Conservation (phyloP, 1,140 invertebrate species). For the Tetragonula clypearis region DNA sequence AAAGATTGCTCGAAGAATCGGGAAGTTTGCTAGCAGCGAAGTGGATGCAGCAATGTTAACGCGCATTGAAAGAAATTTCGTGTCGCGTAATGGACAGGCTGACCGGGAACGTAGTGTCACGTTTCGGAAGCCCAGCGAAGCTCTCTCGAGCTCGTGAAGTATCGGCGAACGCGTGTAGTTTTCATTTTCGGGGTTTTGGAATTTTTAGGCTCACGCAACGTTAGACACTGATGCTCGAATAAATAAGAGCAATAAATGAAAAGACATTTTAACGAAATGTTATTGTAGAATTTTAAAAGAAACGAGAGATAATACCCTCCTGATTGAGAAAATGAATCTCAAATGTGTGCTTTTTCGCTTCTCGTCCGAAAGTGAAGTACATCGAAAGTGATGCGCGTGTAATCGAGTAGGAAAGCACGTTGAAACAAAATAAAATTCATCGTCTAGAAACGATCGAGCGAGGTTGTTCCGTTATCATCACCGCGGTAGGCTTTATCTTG, state of each 20-base stretch:
- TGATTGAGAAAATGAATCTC: too few species aligned
- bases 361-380: too few species aligned
- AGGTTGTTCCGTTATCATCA: constrained; percentile 12
- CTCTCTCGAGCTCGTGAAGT: constrained; percentile 32
- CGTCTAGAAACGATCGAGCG: neutral
- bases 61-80: constrained; percentile 22
- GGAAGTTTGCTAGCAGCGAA: neutral
- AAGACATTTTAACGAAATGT: too few species aligned
- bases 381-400: too few species aligned
- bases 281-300: too few species aligned
- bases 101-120: constrained; percentile 33
- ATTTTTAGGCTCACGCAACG: neutral
- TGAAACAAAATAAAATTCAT: constrained; percentile 9
- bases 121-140: constrained; percentile 40
- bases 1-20: neutral
- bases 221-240: too few species aligned
- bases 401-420: too few species aligned
- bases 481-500: constrained; percentile 33
- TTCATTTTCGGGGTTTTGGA: constrained; percentile 7
- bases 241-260: too few species aligned
- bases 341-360: too few species aligned
- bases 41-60: neutral
- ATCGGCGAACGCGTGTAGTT: constrained; percentile 6
- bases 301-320: too few species aligned
- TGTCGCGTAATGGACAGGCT: constrained; percentile 4